Conservation (phyloP, 2,888 invertebrate genomes). For the Thecocarcelia acutangulata region DNA sequence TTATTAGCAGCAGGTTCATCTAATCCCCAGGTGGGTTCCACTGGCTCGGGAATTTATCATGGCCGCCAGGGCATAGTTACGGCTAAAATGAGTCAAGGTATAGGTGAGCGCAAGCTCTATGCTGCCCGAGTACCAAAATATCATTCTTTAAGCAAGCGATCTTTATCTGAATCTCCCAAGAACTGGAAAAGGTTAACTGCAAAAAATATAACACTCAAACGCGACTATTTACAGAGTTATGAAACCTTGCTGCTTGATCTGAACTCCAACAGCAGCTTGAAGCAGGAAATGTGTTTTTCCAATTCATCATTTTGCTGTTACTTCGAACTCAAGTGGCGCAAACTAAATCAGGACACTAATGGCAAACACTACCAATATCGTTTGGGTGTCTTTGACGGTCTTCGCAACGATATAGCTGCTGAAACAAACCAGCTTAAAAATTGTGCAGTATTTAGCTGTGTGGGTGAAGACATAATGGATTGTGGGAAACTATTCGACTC, state of each 20-base stretch:
- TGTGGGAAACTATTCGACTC: constrained; percentile 73
- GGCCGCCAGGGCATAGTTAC: constrained; percentile 79
- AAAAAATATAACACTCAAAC: constrained; percentile 72
- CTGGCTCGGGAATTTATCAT: constrained; percentile 89
- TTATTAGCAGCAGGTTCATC: constrained; percentile 88
- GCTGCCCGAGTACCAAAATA: constrained; percentile 76
- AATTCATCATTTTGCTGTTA: constrained; percentile 73
- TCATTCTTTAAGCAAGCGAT: constrained; percentile 42
- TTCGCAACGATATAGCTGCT: constrained; percentile 79
- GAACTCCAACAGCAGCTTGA: constrained; percentile 1
- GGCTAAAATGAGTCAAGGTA: constrained; percentile 72
- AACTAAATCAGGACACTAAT: background rate
- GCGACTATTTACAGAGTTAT: constrained; percentile 73
- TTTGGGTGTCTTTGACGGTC: constrained; percentile 81
- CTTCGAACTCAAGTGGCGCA: constrained; percentile 73
- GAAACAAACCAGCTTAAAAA: constrained; percentile 81
- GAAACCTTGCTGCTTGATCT: constrained; percentile 64
- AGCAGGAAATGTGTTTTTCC: constrained; percentile 65
- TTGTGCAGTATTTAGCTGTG: constrained; percentile 82
- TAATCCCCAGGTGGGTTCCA: constrained; percentile 83
- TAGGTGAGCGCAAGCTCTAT: constrained; percentile 74
- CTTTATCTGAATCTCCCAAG: constrained; percentile 12
- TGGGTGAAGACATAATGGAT: constrained; percentile 71
- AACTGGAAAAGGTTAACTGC: background rate
- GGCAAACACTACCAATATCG: constrained; percentile 79